A percentile compares a stretch with the other conserved stretches of the same genome.
Evolutionary conservation across 2,888 invertebrate species (phyloP).

Genomic region (Parnassius glacialis): DNA sequence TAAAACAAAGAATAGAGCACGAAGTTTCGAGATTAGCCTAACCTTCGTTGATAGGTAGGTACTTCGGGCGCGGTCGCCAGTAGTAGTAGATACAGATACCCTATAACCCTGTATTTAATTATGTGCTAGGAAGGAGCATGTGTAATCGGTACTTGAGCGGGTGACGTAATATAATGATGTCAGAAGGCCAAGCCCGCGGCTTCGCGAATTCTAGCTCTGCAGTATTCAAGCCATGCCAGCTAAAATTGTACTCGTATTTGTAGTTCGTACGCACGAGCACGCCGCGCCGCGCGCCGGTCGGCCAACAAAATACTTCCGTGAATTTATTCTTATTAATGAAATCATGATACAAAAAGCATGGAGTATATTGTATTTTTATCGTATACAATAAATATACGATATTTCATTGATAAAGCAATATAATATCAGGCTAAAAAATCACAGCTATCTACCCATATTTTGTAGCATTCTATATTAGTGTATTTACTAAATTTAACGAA

Average conservation of each 20-base stretch:
- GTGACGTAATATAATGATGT: slow-evolving; percentile 46
- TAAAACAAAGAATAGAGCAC: slow-evolving; percentile 30
- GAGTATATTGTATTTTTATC: no score
- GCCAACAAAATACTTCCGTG: slow-evolving; percentile 1
- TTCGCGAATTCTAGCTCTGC: slow-evolving; percentile 22
- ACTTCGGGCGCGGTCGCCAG: slow-evolving; percentile 31
- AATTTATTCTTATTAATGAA: slow-evolving; percentile 1
- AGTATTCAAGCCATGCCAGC: slow-evolving; percentile 16
- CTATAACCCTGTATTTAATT: slow-evolving; percentile 34
- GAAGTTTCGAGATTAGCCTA: slow-evolving; percentile 34
- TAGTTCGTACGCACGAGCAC: slow-evolving; percentile 4
- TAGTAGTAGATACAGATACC: slow-evolving; percentile 35
- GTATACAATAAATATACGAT: no score
- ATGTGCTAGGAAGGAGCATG: slow-evolving; percentile 31
- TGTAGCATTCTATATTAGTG: no score
- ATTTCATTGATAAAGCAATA: no score
- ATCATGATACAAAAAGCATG: neutral
- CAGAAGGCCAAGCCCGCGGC: slow-evolving; percentile 35
- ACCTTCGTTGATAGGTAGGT: slow-evolving; percentile 38
- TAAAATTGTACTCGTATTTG: slow-evolving; percentile 12
- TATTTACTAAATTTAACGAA: no score
- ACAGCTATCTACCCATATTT: no score
- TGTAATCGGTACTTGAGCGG: slow-evolving; percentile 28
- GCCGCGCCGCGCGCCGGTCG: neutral
- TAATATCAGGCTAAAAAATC: no score